Base-by-base conservation (phyloP, 2,797 vertebrate genomes). In the Setipinna tenuifilis region DNA sequence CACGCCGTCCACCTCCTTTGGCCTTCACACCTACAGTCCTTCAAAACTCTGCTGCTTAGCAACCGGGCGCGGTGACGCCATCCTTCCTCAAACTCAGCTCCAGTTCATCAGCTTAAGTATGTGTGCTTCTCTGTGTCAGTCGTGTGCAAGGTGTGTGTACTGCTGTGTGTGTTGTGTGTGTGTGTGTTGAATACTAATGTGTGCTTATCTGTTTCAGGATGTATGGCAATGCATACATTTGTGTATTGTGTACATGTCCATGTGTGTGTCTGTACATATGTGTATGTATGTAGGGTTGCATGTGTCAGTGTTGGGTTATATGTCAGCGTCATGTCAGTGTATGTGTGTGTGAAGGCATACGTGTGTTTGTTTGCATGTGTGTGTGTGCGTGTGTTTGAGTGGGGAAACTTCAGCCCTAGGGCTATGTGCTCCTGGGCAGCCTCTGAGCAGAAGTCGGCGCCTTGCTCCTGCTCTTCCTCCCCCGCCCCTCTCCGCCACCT, bases 401-500 rank as follows among this genome's bases (percentile, higher is more conserved):
- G 59, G 57, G 62, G 57, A 83, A 17, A 84, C 28, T 61, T 75
- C 23, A 75, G 21, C 0, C 78, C 83, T 0, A 35, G 87, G 35
- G 16, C 92, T 93, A 96, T 85, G 92, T 89, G 78, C 95, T 96
- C 88, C 96, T 94, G 0, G 96, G 96, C 17, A 93, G 92, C 91
- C 96, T 95, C 88, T 91, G 93, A 7, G 85, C 88, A 35, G 87
- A 84, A n/a, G 86, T 86, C 83, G 95, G 95, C 1, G 92, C 92
- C 91, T 95, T 95, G 92, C 95, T 96, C 84, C 86, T 57, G 89
- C 25, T 84, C 90, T 84, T 89, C 86, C 85, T 90, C 91, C 75
- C 86, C 91, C 89, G 21, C 91, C 94, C 0, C 88, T 87, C 0
- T 91, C 92, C 93, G 93, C 94, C 87, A 92, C 92, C 91, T 91